phyloP scores from a whole-genome alignment of 2,113 vertebrate species.

The Hymenochirus boettgeri region DNA sequence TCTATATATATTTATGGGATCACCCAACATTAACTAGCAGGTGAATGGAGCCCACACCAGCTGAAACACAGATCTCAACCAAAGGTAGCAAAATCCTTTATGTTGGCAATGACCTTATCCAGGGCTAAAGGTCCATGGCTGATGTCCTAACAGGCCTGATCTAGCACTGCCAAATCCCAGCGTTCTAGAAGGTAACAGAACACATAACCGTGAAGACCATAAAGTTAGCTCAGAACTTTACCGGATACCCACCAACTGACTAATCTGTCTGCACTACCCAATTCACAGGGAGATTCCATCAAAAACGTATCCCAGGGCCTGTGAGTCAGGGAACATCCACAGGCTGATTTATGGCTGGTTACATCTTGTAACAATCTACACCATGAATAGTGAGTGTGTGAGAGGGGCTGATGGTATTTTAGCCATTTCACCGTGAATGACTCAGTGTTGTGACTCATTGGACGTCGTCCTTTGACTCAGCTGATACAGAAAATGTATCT shows the following conservation, averaged over 20 bases:
- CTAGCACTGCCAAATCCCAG: no score
- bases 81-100: no score
- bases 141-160: no score
- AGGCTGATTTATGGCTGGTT: conserved; percentile 4
- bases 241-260: conserved; percentile 2
- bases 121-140: no score
- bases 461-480: neutral
- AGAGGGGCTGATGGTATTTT: conserved; percentile 15
- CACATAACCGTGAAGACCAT: no score
- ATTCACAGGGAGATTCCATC: neutral
- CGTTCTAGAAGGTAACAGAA: no score
- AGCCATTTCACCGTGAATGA: conserved; percentile 23
- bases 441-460: conserved; percentile 26
- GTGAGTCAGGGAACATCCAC: conserved; percentile 1
- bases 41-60: no score
- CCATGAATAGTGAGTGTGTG: neutral
- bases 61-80: no score
- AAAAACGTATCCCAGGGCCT: neutral
- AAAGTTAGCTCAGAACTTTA: neutral
- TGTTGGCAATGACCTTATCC: no score
- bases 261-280: neutral
- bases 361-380: neutral
- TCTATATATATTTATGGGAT: no score
- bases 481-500: no score
- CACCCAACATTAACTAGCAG: no score